A percentile compares a stretch with the other conserved stretches of the same genome.
Conservation (phyloP, 2,888 invertebrate genomes). For the Epirrhoe alternata region DNA sequence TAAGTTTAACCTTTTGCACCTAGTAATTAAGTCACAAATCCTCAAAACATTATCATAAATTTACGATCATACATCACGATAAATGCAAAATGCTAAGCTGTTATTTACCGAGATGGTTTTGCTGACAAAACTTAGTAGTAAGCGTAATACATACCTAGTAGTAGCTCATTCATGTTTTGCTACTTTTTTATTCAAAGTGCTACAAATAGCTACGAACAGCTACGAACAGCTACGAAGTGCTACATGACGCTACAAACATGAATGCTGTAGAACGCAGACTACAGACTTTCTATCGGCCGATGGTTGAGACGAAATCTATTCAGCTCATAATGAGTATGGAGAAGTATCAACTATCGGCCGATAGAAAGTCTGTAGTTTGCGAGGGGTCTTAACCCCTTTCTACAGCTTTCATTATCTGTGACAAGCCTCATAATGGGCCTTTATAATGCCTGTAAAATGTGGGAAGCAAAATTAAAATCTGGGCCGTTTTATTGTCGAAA, state of each 20-base stretch:
- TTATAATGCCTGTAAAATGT: constrained; percentile 25
- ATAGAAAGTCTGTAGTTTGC: no score
- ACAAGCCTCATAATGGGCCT: constrained; percentile 18
- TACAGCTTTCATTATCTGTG: constrained; percentile 8
- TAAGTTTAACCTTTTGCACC: no score
- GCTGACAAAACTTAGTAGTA: no score
- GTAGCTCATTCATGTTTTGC: not conserved
- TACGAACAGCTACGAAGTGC: not conserved
- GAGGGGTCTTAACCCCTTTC: constrained; percentile 5
- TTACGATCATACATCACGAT: no score
- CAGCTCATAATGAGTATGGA: no score
- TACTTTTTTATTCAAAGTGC: not conserved
- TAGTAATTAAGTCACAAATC: no score
- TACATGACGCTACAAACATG: not conserved
- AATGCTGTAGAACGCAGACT: not conserved
- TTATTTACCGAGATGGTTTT: no score
- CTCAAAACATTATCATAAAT: no score
- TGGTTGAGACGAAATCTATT: no score
- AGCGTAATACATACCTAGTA: not conserved
- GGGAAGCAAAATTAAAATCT: constrained; percentile 35
- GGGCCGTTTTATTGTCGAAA: constrained; percentile 25
- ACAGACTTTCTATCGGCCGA: no score
- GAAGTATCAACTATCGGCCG: no score
- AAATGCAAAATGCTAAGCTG: no score
- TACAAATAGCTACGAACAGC: not conserved